These are phyloP conservation scores for Limnephilus rhombicus DNA, from an alignment of 2,888 invertebrate genomes.

Conservation along the genomic window DNA sequence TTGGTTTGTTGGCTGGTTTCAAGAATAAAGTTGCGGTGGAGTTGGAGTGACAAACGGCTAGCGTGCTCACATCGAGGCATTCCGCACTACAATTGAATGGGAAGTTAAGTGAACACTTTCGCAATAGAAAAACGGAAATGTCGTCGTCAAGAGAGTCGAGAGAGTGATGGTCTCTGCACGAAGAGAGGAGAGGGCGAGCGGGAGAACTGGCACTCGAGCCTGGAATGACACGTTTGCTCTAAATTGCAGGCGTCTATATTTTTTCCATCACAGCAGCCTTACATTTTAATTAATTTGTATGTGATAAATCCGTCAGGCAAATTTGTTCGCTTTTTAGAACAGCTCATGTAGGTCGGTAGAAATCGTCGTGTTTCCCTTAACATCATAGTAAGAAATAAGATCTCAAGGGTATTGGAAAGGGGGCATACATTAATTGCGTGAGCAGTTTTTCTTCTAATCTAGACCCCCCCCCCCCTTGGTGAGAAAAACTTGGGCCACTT, in stretches of 20 bases:
- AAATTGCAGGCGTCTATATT: not conserved
- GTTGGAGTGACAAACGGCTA: conserved; percentile 29
- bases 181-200: not conserved
- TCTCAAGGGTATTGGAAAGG: no score
- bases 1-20: not conserved
- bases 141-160: conserved; percentile 16
- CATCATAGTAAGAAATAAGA: no score
- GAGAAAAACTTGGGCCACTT: no score
- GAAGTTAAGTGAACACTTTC: conserved; percentile 47
- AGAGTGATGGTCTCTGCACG: not conserved
- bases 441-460: no score
- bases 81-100: conserved; percentile 33
- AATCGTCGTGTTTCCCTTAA: no score
- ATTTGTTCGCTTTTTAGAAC: no score
- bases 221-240: not conserved
- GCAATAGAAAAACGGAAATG: conserved; percentile 46
- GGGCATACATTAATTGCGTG: no score
- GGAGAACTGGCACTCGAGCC: not conserved
- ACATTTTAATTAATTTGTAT: not conserved
- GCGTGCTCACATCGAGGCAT: conserved; percentile 15
- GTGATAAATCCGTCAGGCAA: no score
- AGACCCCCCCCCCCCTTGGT: no score
- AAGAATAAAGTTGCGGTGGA: conserved; percentile 6
- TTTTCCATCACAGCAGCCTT: not conserved
- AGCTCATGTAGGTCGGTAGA: no score